Percentiles rank a stretch among this genome's conserved stretches.
phyloP scores from a whole-genome alignment of 2,113 vertebrate genomes.

The Aptenodytes forsteri region DNA sequence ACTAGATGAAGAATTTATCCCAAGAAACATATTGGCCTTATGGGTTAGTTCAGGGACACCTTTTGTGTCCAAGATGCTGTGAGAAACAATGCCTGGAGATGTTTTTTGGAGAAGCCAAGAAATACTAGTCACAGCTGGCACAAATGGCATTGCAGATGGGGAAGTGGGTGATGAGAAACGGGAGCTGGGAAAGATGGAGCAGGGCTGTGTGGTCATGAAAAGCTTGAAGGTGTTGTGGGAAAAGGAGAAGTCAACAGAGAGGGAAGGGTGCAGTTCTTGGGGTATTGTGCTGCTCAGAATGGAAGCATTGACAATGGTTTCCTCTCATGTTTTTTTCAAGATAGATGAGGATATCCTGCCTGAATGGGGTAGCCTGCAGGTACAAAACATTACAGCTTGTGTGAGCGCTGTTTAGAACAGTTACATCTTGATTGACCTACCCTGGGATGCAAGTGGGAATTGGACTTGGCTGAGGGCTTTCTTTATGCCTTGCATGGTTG shows the following conservation, averaged over 20 bases:
- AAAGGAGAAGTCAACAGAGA: not conserved
- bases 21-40: not conserved
- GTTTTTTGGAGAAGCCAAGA: conserved; percentile 1
- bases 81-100: not conserved
- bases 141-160: conserved; percentile 28
- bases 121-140: conserved; percentile 30
- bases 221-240: not conserved
- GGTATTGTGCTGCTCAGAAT: not conserved
- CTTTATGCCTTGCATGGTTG: not conserved
- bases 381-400: not conserved
- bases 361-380: not conserved
- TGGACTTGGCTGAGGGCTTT: not conserved
- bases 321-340: not conserved
- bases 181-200: not conserved
- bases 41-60: not conserved
- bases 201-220: not conserved
- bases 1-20: not conserved
- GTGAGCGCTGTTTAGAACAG: not conserved
- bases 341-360: not conserved
- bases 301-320: not conserved
- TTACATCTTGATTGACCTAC: not conserved
- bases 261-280: not conserved
- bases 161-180: conserved; percentile 19
- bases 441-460: not conserved
- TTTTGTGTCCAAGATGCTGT: not conserved